Base-by-base conservation (phyloP, 2,888 invertebrate genomes). In the Orthonevra nobilis region DNA sequence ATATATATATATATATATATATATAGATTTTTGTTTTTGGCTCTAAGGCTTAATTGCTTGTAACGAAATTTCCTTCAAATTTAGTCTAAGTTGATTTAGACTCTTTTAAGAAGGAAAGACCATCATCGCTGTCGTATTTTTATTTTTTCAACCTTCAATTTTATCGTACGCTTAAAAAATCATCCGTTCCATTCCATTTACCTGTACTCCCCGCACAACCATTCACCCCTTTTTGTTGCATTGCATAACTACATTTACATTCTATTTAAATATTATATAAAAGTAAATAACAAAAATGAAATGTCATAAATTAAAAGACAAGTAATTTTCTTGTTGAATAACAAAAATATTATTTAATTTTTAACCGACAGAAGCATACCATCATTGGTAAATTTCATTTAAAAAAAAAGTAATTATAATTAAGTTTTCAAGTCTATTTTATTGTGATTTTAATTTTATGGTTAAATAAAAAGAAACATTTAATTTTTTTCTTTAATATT, bases 371-470 rank as follows among this genome's bases (percentile, higher is more conserved):
- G 15, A 38, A 54, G 10, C 4, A 20, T 42, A 30, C 19, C 17
- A 60, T 64, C 50, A 40, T 28, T 15, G 56, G 32, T 10, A 26
- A 63, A 52, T 61, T n/a, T n/a, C n/a, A n/a, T n/a, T n/a, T n/a
- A n/a, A n/a, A n/a, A 46, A 36, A 75, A 58, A 42, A 58, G 60
- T 54, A 69, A 28, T 54, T n/a, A 36, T 63, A 72, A 75, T 74
- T 75, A 81, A 75, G 70, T 66, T 77, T 66, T 74, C 88, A 87
- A 87, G 87, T 87, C 87, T 87, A 87, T 86, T 85, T 86, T 86
- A 88, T 88, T 87, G 87, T 87, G 87, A 87, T 87, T 87, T 87
- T 87, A 87, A 85, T 87, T 87, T 86, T 83, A 86, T 86, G 83
- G 85, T 75, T 69, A 52, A 63, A 56, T 40, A 77, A 68, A 64